Base-by-base conservation (phyloP, 2,888 invertebrate genomes). In the Eupithecia exiguata region DNA sequence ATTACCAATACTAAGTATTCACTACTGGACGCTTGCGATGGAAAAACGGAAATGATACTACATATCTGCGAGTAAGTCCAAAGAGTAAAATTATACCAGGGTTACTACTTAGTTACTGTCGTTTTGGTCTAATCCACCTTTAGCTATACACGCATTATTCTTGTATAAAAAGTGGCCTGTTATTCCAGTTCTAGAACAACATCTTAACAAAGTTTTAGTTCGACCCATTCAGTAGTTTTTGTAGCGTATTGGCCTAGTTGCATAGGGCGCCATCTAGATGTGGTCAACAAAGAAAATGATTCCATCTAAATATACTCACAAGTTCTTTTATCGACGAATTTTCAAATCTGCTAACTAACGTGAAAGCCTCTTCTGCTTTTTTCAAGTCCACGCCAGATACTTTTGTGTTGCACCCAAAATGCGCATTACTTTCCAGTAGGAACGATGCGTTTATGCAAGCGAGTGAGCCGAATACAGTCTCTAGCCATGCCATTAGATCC, bases 401-500 rank as follows among this genome's bases (percentile, higher is more conserved):
- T 84, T 96, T 97, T 62, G 96, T 96, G 68, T 97, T 96, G 88
- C 98, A 98, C 71, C 97, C 96, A 85, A 96, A 97, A 88, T 98
- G 98, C 16, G 92, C 94, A 78, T 96, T 96, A 81, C 96, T 95
- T 0, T 93, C 83, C 63, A 95, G 77, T 71, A 98, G 93, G 91
- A 99, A 99, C 1, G 99, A 99, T 6, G 96, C 97, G 91, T 99
- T 99, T 58, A 99, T 88, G 88, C 98, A 98, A 0, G 98, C 96
- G 74, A 97, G 93, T 81, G 98, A 98, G 77, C 97, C 97, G 88
- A 99, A 98, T 21, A 97, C 97, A 12, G 96, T 96, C 89, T 98
- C 98, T 78, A 99, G 89, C 82, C 97, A 97, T 58, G 95, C 92
- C 82, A 96, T 86, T 12, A 96, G 84, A 76, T 96, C 94, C 96